A percentile compares a stretch with the other conserved stretches of the same genome.
These are phyloP conservation scores for Plumapathes pennacea DNA, from an alignment of 92 coral and sea anemone species.

Conservation along the genomic window DNA sequence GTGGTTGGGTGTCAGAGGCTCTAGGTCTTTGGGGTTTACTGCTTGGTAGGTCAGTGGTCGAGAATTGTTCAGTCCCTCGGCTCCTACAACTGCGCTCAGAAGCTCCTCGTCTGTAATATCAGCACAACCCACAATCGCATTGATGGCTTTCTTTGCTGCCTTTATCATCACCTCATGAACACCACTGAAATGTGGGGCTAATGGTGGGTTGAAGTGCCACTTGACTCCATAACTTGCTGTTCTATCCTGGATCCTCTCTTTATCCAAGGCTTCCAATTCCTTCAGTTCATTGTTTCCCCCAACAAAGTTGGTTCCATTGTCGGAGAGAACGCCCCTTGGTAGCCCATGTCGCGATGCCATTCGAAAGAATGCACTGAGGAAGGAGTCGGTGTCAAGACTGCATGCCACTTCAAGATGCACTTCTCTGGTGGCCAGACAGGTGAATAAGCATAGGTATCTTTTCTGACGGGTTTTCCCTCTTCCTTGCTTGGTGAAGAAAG, in stretches of 20 bases:
- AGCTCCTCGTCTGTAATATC: constrained; percentile 51
- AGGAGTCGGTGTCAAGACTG: constrained; percentile 17
- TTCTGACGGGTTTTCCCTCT: constrained; percentile 14
- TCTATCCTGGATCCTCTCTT: constrained; percentile 21
- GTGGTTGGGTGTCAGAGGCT: constrained; percentile 44
- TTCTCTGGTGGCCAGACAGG: constrained; percentile 4
- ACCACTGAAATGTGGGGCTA: constrained; percentile 47
- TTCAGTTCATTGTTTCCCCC: constrained; percentile 33
- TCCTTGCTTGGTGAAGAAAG: constrained; percentile 25
- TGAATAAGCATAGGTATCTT: constrained; percentile 8
- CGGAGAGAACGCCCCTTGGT: constrained; percentile 20
- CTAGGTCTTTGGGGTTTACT: constrained; percentile 16
- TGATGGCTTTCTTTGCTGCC: constrained; percentile 46
- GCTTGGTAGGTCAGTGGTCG: constrained; percentile 42
- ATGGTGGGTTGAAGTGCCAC: constrained; percentile 43
- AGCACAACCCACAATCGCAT: constrained; percentile 29
- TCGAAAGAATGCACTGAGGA: constrained; percentile 28
- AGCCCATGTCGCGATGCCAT: constrained; percentile 38
- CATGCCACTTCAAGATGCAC: constrained; percentile 8
- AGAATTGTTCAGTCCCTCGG: constrained; percentile 45
- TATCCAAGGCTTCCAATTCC: constrained; percentile 17
- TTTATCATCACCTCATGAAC: constrained; percentile 47
- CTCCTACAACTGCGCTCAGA: constrained; percentile 36
- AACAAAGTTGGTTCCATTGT: constrained; percentile 52
- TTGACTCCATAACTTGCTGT: constrained; percentile 22